Evolutionary conservation across 2,797 vertebrate genomes (phyloP), one percentile per base, ranked within the genome.

Genomic region (Microhierax caerulescens): DNA sequence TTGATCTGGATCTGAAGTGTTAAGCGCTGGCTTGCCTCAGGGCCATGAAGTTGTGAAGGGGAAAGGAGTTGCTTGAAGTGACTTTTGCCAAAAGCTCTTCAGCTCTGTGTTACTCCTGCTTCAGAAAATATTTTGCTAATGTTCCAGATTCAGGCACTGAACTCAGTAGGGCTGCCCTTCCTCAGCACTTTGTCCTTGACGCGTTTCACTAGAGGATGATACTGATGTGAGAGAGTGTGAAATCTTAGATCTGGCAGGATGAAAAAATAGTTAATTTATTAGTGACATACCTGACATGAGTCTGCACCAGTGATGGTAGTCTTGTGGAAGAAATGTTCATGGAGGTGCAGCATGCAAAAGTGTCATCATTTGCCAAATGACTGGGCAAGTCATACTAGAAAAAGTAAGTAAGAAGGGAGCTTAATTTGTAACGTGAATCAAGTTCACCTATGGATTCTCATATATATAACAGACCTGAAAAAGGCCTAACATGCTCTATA

Each of bases 381-480:
- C 6, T 93, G 64, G 50, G 19, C 24, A 36, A 74, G 22, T 88
- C 13, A 2, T 53, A 16, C 5, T 70, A 25, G 60, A n/a, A 76
- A 4, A 85, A 64, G 0, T 9, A 51, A n/a, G 4, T 14, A 20
- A 28, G 50, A 32, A 61, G 11, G 59, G 39, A 80, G 4, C 6
- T 39, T 70, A 18, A 20, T 30, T 27, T 82, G 79, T 57, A 13
- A 9, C 10, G 0, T 30, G 37, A 17, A 11, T 67, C 7, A 53
- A 60, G 21, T 73, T 90, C 20, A 15, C n/a, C 4, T 2, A 0
- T 12, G 28, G 6, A 9, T 61, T 85, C n/a, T 75, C 24, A 7
- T 2, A 0, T 2, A 0, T 19, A 0, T 1, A 13, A 7, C 11
- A 25, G 32, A 8, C 30, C 56, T 77, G 56, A 53, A 77, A 28